Evolutionary conservation across 2,797 vertebrate species (phyloP), one percentile per base, ranked within the genome.

Genomic region (Thunnus albacares): DNA sequence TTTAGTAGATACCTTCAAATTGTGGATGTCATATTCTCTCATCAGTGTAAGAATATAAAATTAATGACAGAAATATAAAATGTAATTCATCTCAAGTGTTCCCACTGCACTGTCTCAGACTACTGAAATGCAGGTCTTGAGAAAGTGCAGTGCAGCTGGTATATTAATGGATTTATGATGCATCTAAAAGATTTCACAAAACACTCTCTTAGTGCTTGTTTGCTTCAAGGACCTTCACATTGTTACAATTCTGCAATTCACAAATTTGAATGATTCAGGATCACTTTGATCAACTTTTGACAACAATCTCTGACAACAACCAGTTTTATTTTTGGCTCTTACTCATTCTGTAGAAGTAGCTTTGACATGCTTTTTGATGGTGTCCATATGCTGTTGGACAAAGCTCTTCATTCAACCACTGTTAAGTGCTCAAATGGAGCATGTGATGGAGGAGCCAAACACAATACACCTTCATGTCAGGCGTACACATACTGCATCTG

Each of bases 341-440:
- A 8, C 0, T 58, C 6, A 2, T 30, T 28, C 63, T 30, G 14
- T 45, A 43, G 33, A 67, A n/a, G 22, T 13, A 38, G 8, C 1
- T 2, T 12, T 33, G 24, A 22, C 30, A 26, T 45, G 20, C 24
- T 53, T 43, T 52, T 45, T 77, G 47, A 61, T 24, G 8, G 12
- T n/a, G 22, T 24, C 15, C 35, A 61, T 28, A 7, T 20, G 35
- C 8, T 20, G 1, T 33, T 57, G 12, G 26, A 56, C 28, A 4
- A 24, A 49, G n/a, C 45, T 43, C 38, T n/a, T 55, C 17, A 35
- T 57, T 18, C 24, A 73, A 45, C 24, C 9, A 14, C 51, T 65
- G 22, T 55, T 62, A 71, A 63, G 68, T 72, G 66, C 45, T 70
- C 59, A 38, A 55, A 70, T 51, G 49, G 4, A 71, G 58, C n/a